A percentile compares a stretch with the other conserved stretches of the same genome.
phyloP scores from a whole-genome alignment of 2,113 vertebrate species.

The Tupaia chinensis region DNA sequence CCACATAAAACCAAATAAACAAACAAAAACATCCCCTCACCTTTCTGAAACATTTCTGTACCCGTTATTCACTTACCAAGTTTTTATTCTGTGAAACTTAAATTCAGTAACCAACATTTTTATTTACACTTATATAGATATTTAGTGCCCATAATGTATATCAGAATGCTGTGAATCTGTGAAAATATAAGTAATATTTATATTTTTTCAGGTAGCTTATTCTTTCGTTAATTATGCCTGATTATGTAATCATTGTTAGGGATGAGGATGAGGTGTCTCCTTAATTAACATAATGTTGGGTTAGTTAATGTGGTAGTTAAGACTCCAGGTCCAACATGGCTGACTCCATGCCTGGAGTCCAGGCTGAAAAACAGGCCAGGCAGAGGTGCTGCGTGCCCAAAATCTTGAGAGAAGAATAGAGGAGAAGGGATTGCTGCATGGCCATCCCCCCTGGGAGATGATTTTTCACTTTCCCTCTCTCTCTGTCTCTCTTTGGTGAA shows the following conservation, averaged over 20 bases:
- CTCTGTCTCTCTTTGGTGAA: too few relatives aligned
- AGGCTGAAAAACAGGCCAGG: too few relatives aligned
- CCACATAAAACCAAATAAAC: constrained; percentile 49
- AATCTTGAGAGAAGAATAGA: too few relatives aligned
- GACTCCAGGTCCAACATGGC: too few relatives aligned
- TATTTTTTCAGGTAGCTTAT: constrained; percentile 12
- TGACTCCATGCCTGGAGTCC: too few relatives aligned
- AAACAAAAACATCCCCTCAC: not conserved
- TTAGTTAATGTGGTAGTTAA: too few relatives aligned
- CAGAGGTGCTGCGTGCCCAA: too few relatives aligned
- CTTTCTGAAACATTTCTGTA: not conserved
- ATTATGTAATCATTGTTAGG: not conserved
- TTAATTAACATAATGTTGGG: not conserved
- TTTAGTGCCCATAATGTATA: not conserved
- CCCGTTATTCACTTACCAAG: not conserved
- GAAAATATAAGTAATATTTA: not conserved
- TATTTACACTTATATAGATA: not conserved
- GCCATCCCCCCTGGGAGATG: too few relatives aligned
- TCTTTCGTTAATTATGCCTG: not conserved
- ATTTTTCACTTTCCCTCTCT: too few relatives aligned
- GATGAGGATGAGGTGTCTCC: not conserved
- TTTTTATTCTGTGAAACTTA: constrained; percentile 1
- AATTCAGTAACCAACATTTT: not conserved
- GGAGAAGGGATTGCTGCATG: too few relatives aligned
- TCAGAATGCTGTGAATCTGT: not conserved